phyloP scores from a whole-genome alignment of 2,888 invertebrate species.

The Callinectes sapidus region DNA sequence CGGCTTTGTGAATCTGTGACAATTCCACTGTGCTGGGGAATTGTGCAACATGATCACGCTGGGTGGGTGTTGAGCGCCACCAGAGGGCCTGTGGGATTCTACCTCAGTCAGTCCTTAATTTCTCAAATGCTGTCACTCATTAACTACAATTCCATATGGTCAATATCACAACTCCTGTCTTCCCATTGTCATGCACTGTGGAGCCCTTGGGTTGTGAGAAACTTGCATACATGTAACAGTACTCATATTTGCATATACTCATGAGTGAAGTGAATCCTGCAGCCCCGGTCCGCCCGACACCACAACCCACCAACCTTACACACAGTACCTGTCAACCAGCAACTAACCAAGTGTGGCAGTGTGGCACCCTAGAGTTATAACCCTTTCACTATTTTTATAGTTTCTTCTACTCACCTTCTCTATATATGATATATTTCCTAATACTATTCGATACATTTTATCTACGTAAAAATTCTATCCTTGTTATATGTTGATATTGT shows the following conservation, averaged over 20 bases:
- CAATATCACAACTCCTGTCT: not conserved
- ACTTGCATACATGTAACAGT: conserved; percentile 22
- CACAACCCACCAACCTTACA: conserved; percentile 64
- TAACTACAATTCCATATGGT: conserved; percentile 39
- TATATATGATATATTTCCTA: conserved; percentile 32
- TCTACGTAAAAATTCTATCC: conserved; percentile 33
- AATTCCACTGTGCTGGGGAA: conserved; percentile 69
- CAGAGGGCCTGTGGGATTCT: conserved; percentile 48
- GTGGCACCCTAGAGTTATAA: conserved; percentile 63
- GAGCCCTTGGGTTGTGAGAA: not conserved
- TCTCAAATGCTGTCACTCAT: conserved; percentile 13
- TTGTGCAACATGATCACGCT: conserved; percentile 68
- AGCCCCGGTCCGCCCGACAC: conserved; percentile 43
- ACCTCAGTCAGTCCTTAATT: conserved; percentile 39
- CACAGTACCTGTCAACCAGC: conserved; percentile 70
- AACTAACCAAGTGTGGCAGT: conserved; percentile 66
- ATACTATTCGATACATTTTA: conserved; percentile 30
- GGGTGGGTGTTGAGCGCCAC: conserved; percentile 47
- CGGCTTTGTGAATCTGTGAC: conserved; percentile 69
- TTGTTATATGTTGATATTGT: conserved; percentile 42
- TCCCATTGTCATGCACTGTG: not conserved
- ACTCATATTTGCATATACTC: conserved; percentile 31
- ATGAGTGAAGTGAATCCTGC: conserved; percentile 15
- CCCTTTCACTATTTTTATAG: conserved; percentile 1
- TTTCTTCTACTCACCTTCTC: conserved; percentile 37